Percentiles rank a stretch among this genome's conserved stretches.
These are phyloP conservation scores for Tortricodes alternella DNA, from an alignment of 2,888 invertebrate genomes.

Conservation along the genomic window DNA sequence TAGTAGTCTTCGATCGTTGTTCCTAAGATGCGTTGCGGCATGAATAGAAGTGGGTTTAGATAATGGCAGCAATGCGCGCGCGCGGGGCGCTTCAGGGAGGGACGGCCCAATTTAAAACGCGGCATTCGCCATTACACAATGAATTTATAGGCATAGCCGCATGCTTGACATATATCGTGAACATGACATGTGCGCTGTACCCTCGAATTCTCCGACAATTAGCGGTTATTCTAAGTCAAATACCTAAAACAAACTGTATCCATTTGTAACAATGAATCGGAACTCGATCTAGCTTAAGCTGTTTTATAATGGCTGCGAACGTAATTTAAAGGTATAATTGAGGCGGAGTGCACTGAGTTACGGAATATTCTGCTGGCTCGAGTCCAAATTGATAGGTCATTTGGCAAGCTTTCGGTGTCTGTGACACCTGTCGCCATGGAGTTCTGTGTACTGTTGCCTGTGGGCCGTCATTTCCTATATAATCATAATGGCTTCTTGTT, in stretches of 20 bases:
- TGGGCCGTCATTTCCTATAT: constrained; percentile 37
- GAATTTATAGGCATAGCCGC: constrained; percentile 71
- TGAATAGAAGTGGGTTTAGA: constrained; percentile 58
- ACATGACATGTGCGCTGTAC: constrained; percentile 61
- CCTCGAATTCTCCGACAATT: constrained; percentile 52
- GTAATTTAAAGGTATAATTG: constrained; percentile 37
- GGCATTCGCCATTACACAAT: constrained; percentile 74
- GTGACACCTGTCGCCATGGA: constrained; percentile 67
- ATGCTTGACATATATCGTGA: constrained; percentile 71
- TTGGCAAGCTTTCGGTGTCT: constrained; percentile 65
- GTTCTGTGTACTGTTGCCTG: constrained; percentile 53
- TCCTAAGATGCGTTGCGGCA: constrained; percentile 61
- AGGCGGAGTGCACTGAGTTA: constrained; percentile 40
- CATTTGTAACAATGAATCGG: constrained; percentile 30
- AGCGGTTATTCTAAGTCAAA: constrained; percentile 38
- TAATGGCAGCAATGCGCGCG: constrained; percentile 65
- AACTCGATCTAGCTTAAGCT: constrained; percentile 5
- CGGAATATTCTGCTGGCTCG: constrained; percentile 46
- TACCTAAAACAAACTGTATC: constrained; percentile 31
- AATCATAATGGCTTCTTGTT: constrained; percentile 16
- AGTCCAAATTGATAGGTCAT: constrained; percentile 65
- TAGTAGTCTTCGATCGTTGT: constrained; percentile 34
- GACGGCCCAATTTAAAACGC: constrained; percentile 75
- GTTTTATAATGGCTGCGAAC: constrained; percentile 31
- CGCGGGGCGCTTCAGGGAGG: constrained; percentile 72